A percentile compares a stretch with the other conserved stretches of the same genome.
Evolutionary conservation across 2,888 invertebrate species (phyloP).

Genomic region (Meiosimyza decipiens): DNA sequence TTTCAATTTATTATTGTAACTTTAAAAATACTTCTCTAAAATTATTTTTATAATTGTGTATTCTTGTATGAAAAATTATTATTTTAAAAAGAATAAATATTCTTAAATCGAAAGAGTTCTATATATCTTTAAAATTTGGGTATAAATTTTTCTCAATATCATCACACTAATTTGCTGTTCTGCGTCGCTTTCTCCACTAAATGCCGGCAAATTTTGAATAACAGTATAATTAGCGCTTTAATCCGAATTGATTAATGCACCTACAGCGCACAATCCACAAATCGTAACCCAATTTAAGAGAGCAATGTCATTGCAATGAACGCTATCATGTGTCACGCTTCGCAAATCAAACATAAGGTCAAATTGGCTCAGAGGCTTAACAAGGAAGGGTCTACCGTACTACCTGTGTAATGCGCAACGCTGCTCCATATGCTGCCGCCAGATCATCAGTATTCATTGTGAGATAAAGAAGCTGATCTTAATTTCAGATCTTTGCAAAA

Average conservation of each 20-base stretch:
- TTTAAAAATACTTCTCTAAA: too few relatives aligned
- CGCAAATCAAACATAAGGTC: conserved; percentile 23
- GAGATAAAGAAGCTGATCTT: conserved; percentile 48
- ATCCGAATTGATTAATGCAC: conserved; percentile 30
- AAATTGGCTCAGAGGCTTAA: too few relatives aligned
- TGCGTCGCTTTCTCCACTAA: neutral
- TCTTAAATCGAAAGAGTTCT: too few relatives aligned
- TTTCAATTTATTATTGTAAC: too few relatives aligned
- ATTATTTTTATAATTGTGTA: too few relatives aligned
- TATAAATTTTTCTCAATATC: too few relatives aligned
- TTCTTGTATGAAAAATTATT: too few relatives aligned
- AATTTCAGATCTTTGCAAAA: conserved; percentile 54
- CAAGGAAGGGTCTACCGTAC: neutral
- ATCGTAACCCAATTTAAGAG: conserved; percentile 6
- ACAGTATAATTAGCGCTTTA: conserved; percentile 3
- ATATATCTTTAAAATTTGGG: too few relatives aligned
- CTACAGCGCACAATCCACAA: conserved; percentile 13
- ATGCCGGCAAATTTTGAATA: neutral
- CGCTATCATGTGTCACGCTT: conserved; percentile 17
- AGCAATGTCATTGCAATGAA: neutral
- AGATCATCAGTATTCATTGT: conserved; percentile 32
- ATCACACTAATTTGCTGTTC: too few relatives aligned
- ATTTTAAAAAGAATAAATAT: too few relatives aligned
- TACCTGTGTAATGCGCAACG: neutral
- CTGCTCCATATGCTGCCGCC: conserved; percentile 17